Conservation (phyloP, 1,140 invertebrate genomes). For the Ceratoteleas bidentatus region DNA sequence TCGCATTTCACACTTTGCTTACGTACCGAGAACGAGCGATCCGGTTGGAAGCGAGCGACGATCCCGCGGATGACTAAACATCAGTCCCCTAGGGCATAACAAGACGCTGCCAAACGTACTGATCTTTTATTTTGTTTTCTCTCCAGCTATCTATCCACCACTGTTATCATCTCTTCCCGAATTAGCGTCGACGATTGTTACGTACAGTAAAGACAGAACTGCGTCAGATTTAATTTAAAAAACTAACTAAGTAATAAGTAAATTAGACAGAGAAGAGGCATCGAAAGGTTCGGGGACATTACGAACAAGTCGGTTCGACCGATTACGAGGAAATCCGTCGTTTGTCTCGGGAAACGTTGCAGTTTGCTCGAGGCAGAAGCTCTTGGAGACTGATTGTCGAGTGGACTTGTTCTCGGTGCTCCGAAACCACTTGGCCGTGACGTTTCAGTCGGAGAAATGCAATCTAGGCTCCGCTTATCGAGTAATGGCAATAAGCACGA, state of each 20-base stretch:
- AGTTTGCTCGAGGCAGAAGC: background rate
- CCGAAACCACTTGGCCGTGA: slow-evolving; percentile 14
- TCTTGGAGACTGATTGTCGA: background rate
- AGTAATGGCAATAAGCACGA: slow-evolving; percentile 44
- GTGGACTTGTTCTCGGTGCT: slow-evolving; percentile 81
- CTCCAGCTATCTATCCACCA: slow-evolving; percentile 36
- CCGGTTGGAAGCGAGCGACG: slow-evolving; percentile 11
- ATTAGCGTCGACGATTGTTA: slow-evolving; percentile 46
- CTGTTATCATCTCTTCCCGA: slow-evolving; percentile 53
- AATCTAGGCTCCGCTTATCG: slow-evolving; percentile 8
- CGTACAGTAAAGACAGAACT: slow-evolving; percentile 11
- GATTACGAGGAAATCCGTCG: background rate
- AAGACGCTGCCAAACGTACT: slow-evolving; percentile 59
- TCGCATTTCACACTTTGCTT: slow-evolving; percentile 36
- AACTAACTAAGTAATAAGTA: background rate
- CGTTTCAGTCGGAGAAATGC: background rate
- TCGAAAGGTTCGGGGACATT: background rate
- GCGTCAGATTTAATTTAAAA: background rate
- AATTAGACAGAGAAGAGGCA: background rate
- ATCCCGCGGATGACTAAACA: slow-evolving; percentile 24
- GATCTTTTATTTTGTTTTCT: slow-evolving; percentile 40
- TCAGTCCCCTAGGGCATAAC: slow-evolving; percentile 46
- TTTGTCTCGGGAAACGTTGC: background rate
- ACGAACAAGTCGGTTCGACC: background rate
- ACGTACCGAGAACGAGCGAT: slow-evolving; percentile 23